These are phyloP conservation scores for Drosophila nr. fundita DNA, from an alignment of 2,888 invertebrate genomes.

Conservation along the genomic window DNA sequence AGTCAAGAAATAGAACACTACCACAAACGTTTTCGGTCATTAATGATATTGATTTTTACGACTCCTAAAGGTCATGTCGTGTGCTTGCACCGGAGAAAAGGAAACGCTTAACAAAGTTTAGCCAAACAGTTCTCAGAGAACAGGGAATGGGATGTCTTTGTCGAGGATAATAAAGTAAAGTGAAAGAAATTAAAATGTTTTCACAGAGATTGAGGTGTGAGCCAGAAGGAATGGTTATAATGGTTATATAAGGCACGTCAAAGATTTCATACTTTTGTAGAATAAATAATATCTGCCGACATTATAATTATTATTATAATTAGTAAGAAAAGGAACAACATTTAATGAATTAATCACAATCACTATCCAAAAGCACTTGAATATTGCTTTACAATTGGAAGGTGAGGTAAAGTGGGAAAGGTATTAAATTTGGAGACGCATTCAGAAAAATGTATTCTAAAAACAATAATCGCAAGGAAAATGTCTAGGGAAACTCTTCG, in stretches of 20 bases:
- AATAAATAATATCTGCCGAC: neutral
- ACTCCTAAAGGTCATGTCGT: slow-evolving; percentile 11
- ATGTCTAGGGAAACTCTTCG: neutral
- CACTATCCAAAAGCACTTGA: neutral
- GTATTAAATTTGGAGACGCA: neutral
- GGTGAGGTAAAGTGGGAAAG: neutral
- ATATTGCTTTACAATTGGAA: neutral
- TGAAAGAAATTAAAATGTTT: neutral
- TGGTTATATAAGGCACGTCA: neutral
- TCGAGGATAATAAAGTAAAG: neutral
- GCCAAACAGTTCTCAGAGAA: neutral
- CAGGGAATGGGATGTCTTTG: neutral
- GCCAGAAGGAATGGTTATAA: neutral
- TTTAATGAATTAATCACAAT: neutral
- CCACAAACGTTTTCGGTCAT: slow-evolving; percentile 5
- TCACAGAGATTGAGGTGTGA: neutral
- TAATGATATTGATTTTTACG: slow-evolving; percentile 17
- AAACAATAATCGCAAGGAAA: neutral
- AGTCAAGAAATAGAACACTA: slow-evolving; percentile 1
- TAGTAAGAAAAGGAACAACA: neutral
- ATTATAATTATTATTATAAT: no score
- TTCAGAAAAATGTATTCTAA: neutral
- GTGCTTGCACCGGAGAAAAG: neutral
- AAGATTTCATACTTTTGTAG: neutral
- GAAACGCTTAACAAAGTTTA: slow-evolving; percentile 4